phyloP scores from a whole-genome alignment of 1,140 invertebrate species.

The Drosophila nannoptera region DNA sequence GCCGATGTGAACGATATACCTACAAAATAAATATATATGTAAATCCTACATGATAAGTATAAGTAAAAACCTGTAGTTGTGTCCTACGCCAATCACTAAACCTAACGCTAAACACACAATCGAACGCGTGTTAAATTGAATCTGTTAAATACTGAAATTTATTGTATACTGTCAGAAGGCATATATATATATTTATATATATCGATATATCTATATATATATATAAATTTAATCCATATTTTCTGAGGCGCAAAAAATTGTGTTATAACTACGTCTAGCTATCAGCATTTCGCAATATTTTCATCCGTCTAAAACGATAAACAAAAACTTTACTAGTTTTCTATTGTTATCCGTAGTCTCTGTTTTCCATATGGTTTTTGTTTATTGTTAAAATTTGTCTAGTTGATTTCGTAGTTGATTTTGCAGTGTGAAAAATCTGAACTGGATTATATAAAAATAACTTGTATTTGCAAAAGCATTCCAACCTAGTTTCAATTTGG shows the following conservation, averaged over 20 bases:
- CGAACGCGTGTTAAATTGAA: slow-evolving; percentile 42
- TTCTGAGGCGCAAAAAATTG: slow-evolving; percentile 22
- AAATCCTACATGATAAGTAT: slow-evolving; percentile 45
- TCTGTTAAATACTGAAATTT: slow-evolving; percentile 49
- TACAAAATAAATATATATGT: slow-evolving; percentile 49
- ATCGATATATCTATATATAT: no score
- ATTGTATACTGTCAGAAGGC: slow-evolving; percentile 32
- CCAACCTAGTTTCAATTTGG: slow-evolving; percentile 68
- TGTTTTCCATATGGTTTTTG: slow-evolving; percentile 34
- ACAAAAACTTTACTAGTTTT: slow-evolving; percentile 25
- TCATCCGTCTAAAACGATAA: slow-evolving; percentile 55
- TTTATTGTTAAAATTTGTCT: slow-evolving; percentile 47
- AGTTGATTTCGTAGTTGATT: slow-evolving; percentile 17
- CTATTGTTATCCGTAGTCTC: slow-evolving; percentile 39
- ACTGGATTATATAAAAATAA: background rate
- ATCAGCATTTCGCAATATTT: slow-evolving; percentile 67
- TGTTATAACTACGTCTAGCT: slow-evolving; percentile 45
- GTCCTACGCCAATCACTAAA: slow-evolving; percentile 71
- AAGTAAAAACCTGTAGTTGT: slow-evolving; percentile 68
- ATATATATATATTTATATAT: slow-evolving; percentile 1
- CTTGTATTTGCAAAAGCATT: slow-evolving; percentile 69
- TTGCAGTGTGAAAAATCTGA: slow-evolving; percentile 5
- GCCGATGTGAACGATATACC: slow-evolving; percentile 58
- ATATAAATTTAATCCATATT: background rate
- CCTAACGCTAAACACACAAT: slow-evolving; percentile 27